Evolutionary conservation across 2,888 invertebrate genomes (phyloP), one percentile per base, ranked within the genome.

Genomic region (Xylophagus ater): DNA sequence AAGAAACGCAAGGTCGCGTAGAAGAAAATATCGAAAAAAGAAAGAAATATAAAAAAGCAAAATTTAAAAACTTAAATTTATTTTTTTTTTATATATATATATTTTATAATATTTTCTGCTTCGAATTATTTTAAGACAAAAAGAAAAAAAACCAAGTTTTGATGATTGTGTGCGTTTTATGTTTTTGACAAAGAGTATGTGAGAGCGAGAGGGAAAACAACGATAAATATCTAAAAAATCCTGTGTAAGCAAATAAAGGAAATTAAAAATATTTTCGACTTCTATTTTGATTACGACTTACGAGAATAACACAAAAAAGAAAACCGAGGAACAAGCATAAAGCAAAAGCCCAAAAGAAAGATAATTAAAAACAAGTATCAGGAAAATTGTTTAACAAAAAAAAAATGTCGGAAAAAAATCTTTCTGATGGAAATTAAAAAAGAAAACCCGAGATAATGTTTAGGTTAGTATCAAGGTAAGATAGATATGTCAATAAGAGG

Each of bases 401-500:
- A 30, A 21, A 24, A n/a, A 35, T 37, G 30, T 37, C 9, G 17
- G 37, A 31, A 17, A 23, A 31, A 21, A 30, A 30, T 31, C 37
- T 18, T 13, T 37, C 37, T 37, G 37, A 37, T 37, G 37, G 37
- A 24, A 37, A 31, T 29, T 31, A 31, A 20, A 24, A 30, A 37
- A 37, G n/a, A n/a, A n/a, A 37, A 37, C 17, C 24, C 31, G 37
- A 37, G 37, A 37, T 37, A 37, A 37, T 37, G 37, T 37, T 37
- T 31, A 37, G 37, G 37, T 37, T 37, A 31, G 37, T 37, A 37
- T n/a, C n/a, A n/a, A n/a, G n/a, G n/a, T n/a, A n/a, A 26, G 25
- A 24, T 26, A 34, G 12, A 6, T 20, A 17, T 33, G 4, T 13
- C 9, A 8, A 15, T 15, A 10, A 26, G 13, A 20, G 23, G 5